phyloP scores from a whole-genome alignment of 2,797 vertebrate species.

The Ispidina picta region DNA sequence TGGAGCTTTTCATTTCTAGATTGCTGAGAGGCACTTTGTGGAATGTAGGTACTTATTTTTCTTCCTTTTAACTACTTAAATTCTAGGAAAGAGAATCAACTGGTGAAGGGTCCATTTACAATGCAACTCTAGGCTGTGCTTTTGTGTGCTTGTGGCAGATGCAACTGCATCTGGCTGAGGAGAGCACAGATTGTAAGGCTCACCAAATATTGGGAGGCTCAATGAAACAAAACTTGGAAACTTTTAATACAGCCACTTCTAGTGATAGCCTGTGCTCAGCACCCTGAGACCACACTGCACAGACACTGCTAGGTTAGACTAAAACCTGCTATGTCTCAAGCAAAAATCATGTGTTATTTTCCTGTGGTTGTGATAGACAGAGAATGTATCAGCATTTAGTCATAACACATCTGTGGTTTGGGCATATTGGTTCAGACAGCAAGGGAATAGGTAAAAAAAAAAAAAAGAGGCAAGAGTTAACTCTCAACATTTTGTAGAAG shows the following conservation, averaged over 20 bases:
- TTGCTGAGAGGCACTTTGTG: slow-evolving; percentile 32
- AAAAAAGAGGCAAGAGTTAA: neutral
- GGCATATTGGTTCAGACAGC: neutral
- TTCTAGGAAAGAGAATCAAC: neutral
- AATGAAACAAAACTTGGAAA: neutral
- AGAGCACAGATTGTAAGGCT: neutral
- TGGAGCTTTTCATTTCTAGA: slow-evolving; percentile 9
- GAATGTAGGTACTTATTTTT: neutral
- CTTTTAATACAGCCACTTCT: neutral
- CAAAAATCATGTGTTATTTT: neutral
- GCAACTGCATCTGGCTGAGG: neutral
- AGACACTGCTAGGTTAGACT: neutral
- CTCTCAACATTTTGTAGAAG: neutral
- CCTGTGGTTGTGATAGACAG: neutral
- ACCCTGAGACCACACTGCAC: neutral
- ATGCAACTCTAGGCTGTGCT: neutral
- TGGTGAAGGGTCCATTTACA: neutral
- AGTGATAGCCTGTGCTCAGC: neutral
- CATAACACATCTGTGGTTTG: neutral
- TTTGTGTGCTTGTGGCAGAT: neutral
- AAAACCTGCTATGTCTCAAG: neutral
- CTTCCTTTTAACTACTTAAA: neutral
- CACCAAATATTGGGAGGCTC: neutral
- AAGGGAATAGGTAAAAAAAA: neutral
- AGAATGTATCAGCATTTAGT: neutral